Evolutionary conservation across 2,797 vertebrate genomes (phyloP).

Genomic region (Sebastes minor): DNA sequence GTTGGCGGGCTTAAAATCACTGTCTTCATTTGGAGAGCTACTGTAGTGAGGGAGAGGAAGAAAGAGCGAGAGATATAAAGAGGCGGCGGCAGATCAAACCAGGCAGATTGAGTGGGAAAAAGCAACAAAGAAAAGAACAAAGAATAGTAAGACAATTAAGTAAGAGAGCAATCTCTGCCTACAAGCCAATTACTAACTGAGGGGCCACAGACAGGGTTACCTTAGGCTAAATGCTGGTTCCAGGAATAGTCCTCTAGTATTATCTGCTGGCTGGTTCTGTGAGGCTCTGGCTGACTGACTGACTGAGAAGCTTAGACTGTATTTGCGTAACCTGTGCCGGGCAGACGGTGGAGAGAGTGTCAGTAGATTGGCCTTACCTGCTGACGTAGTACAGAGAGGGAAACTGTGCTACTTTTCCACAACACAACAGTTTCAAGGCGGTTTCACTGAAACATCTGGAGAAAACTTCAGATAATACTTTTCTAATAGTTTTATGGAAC

Average conservation of each 20-base stretch:
- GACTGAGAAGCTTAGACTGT: constrained; percentile 52
- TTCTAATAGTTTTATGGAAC: not conserved
- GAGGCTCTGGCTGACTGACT: constrained; percentile 24
- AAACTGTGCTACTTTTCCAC: not conserved
- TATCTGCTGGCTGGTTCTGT: constrained; percentile 39
- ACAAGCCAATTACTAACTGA: constrained; percentile 54
- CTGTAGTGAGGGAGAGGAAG: constrained; percentile 1
- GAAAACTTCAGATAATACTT: not conserved
- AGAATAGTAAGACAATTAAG: constrained; percentile 3
- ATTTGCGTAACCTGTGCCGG: constrained; percentile 42
- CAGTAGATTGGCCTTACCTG: constrained; percentile 37
- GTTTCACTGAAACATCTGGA: not conserved
- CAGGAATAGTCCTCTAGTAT: constrained; percentile 58
- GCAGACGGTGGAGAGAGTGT: constrained; percentile 37
- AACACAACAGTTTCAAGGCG: not conserved
- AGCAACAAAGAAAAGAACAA: constrained; percentile 31
- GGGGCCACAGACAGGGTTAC: constrained; percentile 51
- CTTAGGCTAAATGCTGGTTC: constrained; percentile 53
- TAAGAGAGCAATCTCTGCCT: constrained; percentile 31
- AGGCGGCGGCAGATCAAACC: constrained; percentile 18
- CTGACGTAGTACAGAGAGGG: not conserved
- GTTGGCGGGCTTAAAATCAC: constrained; percentile 39
- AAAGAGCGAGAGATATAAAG: not conserved
- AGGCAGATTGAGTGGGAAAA: not conserved
- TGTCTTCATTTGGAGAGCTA: constrained; percentile 44